Base-by-base conservation (phyloP, 2,113 vertebrate species). In the Hippotragus niger region DNA sequence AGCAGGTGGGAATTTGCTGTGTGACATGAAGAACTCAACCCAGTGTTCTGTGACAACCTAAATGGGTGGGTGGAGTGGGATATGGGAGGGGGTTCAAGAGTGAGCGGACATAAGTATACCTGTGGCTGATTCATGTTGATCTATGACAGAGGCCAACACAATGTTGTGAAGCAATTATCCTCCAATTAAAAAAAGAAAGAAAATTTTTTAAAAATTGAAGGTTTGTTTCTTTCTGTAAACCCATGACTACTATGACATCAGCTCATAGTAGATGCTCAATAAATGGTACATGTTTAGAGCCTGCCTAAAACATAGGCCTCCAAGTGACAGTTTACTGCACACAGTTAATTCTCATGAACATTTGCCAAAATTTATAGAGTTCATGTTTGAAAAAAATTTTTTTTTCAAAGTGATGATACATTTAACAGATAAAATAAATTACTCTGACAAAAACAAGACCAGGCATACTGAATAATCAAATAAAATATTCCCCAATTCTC, bases 401-500 rank as follows among this genome's bases (percentile, higher is more conserved):
- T 47, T 50, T 50, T 91, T 33, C 67, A 81, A 36, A 7, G 3
- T 52, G 5, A 84, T 40, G 17, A 58, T 40, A 29, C 5, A 47
- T 19, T 4, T 91, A 84, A 71, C 4, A 60, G n/a, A 80, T 53
- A 60, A 81, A 92, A 90, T 71, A 83, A 52, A 11, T 57, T 60
- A 21, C 12, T 53, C 4, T 80, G 7, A 60, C 3, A 93, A 81
- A n/a, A 50, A 74, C 57, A 88, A 45, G 19, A 1, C 10, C 45
- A 88, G 4, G 10, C 45, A 96, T 92, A 29, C 10, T 78, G 9
- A 94, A 60, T 29, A 62, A 52, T 62, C 8, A 62, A 57, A 58
- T 84, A 52, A 94, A 94, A 82, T 62, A 83, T 55, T 74, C 6
- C 62, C 40, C 16, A 86, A 11, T 95, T 43, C 33, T 80, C 58